Evolutionary conservation across 2,888 invertebrate species (phyloP), one percentile per base, ranked within the genome.

Genomic region (Spatulosminthurus flaviceps): DNA sequence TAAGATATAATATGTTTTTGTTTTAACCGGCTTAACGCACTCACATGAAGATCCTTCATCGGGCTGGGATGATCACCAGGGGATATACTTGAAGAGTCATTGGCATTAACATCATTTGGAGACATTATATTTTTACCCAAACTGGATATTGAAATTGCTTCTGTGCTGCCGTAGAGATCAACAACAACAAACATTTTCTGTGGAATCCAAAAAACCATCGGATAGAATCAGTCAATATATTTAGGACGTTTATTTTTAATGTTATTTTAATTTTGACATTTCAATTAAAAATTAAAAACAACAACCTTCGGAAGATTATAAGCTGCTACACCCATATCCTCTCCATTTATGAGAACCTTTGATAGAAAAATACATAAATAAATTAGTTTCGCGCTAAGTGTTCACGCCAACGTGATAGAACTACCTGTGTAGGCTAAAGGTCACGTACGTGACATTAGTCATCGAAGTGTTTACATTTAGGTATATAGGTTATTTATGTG

Each of bases 101-200:
- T 80, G n/a, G 78, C 78, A 29, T 81, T 78, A 9, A 72, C 80
- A 28, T 83, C 83, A 21, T 83, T 82, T 24, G 83, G 81, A 13
- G 83, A 75, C n/a, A 34, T 11, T 13, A 82, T 72, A 60, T 80
- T 83, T 79, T 84, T 84, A n/a, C 81, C 81, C 19, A 80, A 83
- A 74, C 83, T 88, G 0, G 93, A 92, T 0, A 95, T 92, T 83
- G 93, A 91, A 5, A 96, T 91, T 75, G 93, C 92, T 82, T 92
- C 92, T 0, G 94, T 93, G 29, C 92, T 90, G 0, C 96, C 96
- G 86, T 91, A 92, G 71, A 96, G 88, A 87, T 96, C 96, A 83
- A 95, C 91, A 1, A 95, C 92, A 11, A 92, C 95, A 87, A 93
- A 95, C 1, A 95, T 92, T 88, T 92, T 92, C 91, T 92, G 88